Conservation (phyloP, 2,113 vertebrate genomes). For the Odocoileus hemionus region DNA sequence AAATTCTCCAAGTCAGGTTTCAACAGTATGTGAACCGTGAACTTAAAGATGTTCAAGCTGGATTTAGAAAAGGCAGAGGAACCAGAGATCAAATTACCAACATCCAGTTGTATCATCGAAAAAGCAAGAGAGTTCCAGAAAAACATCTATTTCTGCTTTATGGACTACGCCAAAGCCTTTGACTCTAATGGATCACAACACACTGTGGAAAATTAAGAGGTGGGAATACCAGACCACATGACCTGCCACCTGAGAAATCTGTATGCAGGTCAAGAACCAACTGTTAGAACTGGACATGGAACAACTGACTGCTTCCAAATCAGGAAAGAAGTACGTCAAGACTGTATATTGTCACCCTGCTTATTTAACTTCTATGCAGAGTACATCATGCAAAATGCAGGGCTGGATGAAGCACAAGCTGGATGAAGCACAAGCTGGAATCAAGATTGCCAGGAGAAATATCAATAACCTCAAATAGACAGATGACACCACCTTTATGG, state of each 20-base stretch:
- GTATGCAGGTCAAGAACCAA: not conserved
- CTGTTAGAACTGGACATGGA: not conserved
- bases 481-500: not conserved
- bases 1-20: not conserved
- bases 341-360: not conserved
- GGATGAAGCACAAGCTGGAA: not conserved
- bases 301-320: not conserved
- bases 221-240: not conserved
- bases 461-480: not conserved
- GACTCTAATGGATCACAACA: not conserved
- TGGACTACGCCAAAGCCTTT: not conserved
- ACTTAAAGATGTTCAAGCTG: not conserved
- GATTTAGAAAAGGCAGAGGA: not conserved
- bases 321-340: not conserved
- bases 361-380: not conserved
- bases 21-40: not conserved
- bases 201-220: not conserved
- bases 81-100: not conserved
- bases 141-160: not conserved
- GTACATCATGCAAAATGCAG: not conserved
- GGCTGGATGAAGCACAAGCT: not conserved
- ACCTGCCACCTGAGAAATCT: not conserved
- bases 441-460: not conserved
- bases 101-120: rapidly evolving
- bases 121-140: not conserved